These are phyloP conservation scores for Furcula furcula DNA, from an alignment of 2,888 invertebrate species.

Conservation along the genomic window DNA sequence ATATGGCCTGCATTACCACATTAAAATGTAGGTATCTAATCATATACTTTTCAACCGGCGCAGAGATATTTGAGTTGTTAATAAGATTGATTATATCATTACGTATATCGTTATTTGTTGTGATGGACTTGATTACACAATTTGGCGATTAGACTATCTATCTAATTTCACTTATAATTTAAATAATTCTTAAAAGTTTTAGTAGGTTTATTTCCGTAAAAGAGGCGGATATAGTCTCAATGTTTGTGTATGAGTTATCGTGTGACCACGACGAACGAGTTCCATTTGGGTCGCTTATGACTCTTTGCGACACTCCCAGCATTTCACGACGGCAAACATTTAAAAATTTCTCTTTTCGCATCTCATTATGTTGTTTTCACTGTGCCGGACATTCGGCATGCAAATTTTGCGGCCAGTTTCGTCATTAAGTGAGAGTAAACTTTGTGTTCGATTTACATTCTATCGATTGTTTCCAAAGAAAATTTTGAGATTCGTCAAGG, in stretches of 20 bases:
- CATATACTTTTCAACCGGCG: too few relatives aligned
- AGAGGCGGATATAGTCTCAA: slow-evolving; percentile 32
- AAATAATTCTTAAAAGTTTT: too few relatives aligned
- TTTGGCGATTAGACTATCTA: too few relatives aligned
- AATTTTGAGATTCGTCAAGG: slow-evolving; percentile 55
- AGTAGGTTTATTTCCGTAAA: slow-evolving; percentile 43
- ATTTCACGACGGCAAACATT: slow-evolving; percentile 75
- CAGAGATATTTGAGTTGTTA: too few relatives aligned
- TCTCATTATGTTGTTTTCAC: slow-evolving; percentile 79
- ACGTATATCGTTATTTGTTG: too few relatives aligned
- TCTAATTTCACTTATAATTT: too few relatives aligned
- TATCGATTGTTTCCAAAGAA: slow-evolving; percentile 42
- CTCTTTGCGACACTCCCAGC: slow-evolving; percentile 71
- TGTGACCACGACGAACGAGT: slow-evolving; percentile 58
- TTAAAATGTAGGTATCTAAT: too few relatives aligned
- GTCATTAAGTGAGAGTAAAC: slow-evolving; percentile 74
- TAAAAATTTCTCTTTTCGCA: slow-evolving; percentile 80
- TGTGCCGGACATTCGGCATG: slow-evolving; percentile 58
- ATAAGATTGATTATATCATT: too few relatives aligned
- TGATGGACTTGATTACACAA: too few relatives aligned
- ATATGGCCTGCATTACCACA: too few relatives aligned
- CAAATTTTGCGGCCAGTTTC: slow-evolving; percentile 64
- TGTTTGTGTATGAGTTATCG: slow-evolving; percentile 40
- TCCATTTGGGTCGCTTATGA: slow-evolving; percentile 70
- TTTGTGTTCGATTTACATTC: slow-evolving; percentile 69